Evolutionary conservation across 2,797 vertebrate species (phyloP).

Genomic region (Eulemur coronatus): DNA sequence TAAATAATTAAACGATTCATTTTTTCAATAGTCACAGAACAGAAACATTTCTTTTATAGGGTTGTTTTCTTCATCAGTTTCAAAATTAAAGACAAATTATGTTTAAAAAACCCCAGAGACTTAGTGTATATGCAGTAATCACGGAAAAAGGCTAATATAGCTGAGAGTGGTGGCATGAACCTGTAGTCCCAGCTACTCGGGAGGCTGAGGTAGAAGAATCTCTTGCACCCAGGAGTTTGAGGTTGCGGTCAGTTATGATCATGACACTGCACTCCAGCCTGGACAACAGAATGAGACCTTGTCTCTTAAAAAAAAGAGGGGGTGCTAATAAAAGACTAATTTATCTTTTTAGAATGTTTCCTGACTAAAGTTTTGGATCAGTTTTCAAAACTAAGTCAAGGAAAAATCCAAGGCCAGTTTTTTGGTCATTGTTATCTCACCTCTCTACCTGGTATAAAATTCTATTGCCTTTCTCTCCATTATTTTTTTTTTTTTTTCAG

Average conservation of each 20-base stretch:
- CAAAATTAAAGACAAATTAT: constrained; percentile 45
- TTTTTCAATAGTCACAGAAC: not conserved
- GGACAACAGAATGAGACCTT: not conserved
- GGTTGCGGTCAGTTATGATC: not conserved
- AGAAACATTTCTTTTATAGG: not conserved
- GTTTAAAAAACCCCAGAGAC: not conserved
- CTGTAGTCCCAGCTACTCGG: not conserved
- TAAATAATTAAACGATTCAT: not conserved
- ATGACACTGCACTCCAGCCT: not conserved
- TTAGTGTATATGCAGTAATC: not conserved
- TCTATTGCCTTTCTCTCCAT: not conserved
- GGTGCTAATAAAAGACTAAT: not conserved
- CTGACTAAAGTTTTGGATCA: not conserved
- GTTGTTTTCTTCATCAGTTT: not conserved
- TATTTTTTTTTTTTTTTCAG: not conserved
- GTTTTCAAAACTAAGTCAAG: not conserved
- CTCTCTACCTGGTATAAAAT: not conserved
- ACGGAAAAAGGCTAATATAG: not conserved
- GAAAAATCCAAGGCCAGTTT: not conserved
- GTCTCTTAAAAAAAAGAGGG: not conserved
- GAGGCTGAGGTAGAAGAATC: not conserved
- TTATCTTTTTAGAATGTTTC: not conserved
- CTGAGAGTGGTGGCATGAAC: not conserved
- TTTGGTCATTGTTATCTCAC: not conserved
- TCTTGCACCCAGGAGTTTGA: not conserved